Percentiles rank a stretch among this genome's conserved stretches.
Conservation (phyloP, 2,888 invertebrate genomes). For the Pinctada fucata region DNA sequence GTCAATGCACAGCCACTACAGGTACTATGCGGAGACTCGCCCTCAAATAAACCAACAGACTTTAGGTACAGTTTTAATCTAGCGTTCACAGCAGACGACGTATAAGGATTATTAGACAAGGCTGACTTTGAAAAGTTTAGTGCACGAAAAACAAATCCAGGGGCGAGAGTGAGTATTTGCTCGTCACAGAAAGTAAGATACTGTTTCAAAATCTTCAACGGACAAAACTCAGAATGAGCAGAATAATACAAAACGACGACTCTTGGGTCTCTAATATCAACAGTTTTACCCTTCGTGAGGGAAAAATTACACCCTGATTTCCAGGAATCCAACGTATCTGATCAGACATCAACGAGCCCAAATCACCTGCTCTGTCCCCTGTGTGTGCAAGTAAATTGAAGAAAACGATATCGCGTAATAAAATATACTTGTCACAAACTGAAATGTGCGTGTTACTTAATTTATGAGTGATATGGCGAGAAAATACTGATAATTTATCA, state of each 20-base stretch:
- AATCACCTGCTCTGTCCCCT: slow-evolving; percentile 7
- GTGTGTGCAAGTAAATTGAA: not conserved
- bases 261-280: slow-evolving; percentile 1
- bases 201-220: too few species aligned
- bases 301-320: not conserved
- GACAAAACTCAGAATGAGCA: too few species aligned
- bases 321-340: not conserved
- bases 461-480: slow-evolving; percentile 8
- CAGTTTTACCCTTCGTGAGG: slow-evolving; percentile 1
- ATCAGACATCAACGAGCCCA: not conserved
- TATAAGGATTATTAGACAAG: too few species aligned
- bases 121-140: too few species aligned
- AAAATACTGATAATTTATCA: slow-evolving; percentile 4
- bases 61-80: not conserved
- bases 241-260: not conserved
- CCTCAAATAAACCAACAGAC: not conserved
- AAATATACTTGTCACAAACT: not conserved
- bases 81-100: not conserved
- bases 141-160: too few species aligned
- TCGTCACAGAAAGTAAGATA: too few species aligned
- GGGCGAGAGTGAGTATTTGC: too few species aligned
- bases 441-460: not conserved
- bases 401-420: not conserved
- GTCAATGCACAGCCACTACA: slow-evolving; percentile 10
- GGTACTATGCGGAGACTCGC: not conserved